Conservation (phyloP, 2,113 vertebrate species). For the Eptesicus fuscus region DNA sequence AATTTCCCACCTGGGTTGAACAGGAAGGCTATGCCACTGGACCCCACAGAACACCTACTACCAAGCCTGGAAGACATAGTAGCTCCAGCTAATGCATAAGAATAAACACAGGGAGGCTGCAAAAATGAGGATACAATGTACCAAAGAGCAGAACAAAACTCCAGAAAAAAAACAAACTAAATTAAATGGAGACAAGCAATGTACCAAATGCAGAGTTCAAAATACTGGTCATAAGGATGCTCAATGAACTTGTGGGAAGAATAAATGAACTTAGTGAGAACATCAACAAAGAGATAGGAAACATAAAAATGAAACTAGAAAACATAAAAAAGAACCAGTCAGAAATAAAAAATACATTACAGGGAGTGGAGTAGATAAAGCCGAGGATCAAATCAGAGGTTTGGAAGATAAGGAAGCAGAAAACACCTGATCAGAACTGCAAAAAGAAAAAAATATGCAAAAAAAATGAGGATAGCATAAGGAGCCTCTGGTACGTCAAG, state of each 20-base stretch:
- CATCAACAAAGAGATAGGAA: not conserved
- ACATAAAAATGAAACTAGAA: not conserved
- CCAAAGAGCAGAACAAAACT: not conserved
- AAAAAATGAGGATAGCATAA: not conserved
- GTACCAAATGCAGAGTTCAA: not conserved
- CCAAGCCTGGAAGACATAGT: no score
- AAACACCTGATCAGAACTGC: not conserved
- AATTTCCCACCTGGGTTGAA: no score
- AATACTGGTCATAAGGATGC: not conserved
- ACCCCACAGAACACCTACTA: no score
- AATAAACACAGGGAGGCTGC: not conserved
- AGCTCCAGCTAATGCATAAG: no score
- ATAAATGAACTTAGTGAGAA: not conserved
- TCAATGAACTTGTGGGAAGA: not conserved
- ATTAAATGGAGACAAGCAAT: not conserved
- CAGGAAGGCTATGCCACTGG: no score
- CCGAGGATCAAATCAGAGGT: not conserved
- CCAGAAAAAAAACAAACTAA: not conserved
- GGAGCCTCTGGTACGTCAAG: not conserved
- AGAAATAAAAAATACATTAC: not conserved
- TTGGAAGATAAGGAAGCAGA: not conserved
- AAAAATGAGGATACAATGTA: not conserved
- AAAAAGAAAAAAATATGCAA: not conserved
- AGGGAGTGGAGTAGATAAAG: not conserved
- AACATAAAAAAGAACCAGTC: not conserved